A percentile compares a stretch with the other conserved stretches of the same genome.
These are phyloP conservation scores for Cuculus canorus DNA, from an alignment of 2,797 vertebrate genomes.

Conservation along the genomic window DNA sequence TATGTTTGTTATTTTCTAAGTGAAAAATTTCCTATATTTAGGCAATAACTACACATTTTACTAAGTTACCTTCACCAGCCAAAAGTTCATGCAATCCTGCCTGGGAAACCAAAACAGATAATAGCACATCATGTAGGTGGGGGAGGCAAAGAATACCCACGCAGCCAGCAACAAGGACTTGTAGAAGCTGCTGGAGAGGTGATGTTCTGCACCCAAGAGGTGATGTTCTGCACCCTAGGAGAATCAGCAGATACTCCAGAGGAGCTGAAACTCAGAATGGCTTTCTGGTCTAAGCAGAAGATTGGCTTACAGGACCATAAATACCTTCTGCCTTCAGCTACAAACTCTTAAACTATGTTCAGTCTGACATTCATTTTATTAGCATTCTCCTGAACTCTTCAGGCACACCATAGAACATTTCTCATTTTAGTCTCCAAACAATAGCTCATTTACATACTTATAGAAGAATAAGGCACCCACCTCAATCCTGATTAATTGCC, in stretches of 20 bases:
- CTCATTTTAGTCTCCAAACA: constrained; percentile 4
- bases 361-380: background rate
- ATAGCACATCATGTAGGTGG: background rate
- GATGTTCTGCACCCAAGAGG: background rate
- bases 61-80: background rate
- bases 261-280: background rate
- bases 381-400: background rate
- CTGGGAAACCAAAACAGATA: background rate
- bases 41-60: background rate
- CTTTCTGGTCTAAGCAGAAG: background rate
- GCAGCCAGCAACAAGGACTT: background rate
- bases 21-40: constrained; percentile 23
- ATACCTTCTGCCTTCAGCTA: background rate
- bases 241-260: background rate
- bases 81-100: background rate
- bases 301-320: background rate
- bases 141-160: background rate
- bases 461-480: background rate
- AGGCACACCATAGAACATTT: background rate
- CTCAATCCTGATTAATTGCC: constrained; percentile 19
- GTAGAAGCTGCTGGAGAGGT: background rate
- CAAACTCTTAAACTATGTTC: background rate
- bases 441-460: constrained; percentile 47
- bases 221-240: background rate
- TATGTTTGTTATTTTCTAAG: background rate